phyloP scores from a whole-genome alignment of 1,140 invertebrate species.

The Adelges cooleyi region DNA sequence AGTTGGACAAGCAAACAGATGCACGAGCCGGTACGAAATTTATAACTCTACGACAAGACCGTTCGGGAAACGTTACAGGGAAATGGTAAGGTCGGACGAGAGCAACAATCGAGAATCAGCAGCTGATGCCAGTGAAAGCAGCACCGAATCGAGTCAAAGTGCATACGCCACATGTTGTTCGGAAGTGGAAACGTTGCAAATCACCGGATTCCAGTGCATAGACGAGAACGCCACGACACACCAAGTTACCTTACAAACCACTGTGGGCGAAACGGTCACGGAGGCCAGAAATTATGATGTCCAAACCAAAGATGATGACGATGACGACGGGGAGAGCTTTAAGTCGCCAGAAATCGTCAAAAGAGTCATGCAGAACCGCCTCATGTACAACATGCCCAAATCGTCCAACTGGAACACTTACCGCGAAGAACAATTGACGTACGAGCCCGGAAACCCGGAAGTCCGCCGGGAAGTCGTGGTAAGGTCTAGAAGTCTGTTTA shows the following conservation, averaged over 20 bases:
- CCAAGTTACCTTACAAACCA: conserved; percentile 2
- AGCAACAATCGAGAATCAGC: background rate
- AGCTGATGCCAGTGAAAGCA: background rate
- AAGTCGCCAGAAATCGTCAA: background rate
- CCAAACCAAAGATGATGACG: background rate
- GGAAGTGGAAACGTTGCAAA: conserved; percentile 23
- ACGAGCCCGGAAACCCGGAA: conserved; percentile 33
- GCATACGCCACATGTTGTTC: conserved; percentile 27
- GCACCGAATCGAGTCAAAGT: conserved; percentile 13
- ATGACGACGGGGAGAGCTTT: background rate
- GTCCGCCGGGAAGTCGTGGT: conserved; percentile 32
- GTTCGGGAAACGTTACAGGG: conserved; percentile 31
- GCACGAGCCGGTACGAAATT: conserved; percentile 31
- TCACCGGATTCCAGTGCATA: conserved; percentile 28
- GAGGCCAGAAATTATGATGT: conserved; percentile 28
- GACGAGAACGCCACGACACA: conserved; percentile 17
- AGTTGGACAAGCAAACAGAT: background rate
- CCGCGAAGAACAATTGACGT: conserved; percentile 34
- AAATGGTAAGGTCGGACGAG: background rate
- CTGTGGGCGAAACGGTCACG: background rate
- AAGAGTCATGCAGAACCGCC: background rate
- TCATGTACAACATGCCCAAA: conserved; percentile 25
- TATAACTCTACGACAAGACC: conserved; percentile 30
- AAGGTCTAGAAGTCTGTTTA: conserved; percentile 33
- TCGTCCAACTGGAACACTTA: conserved; percentile 22